Percentiles rank a stretch among this genome's conserved stretches.
phyloP scores from a whole-genome alignment of 23 tunicate species.

The Halocynthia roretzi region DNA sequence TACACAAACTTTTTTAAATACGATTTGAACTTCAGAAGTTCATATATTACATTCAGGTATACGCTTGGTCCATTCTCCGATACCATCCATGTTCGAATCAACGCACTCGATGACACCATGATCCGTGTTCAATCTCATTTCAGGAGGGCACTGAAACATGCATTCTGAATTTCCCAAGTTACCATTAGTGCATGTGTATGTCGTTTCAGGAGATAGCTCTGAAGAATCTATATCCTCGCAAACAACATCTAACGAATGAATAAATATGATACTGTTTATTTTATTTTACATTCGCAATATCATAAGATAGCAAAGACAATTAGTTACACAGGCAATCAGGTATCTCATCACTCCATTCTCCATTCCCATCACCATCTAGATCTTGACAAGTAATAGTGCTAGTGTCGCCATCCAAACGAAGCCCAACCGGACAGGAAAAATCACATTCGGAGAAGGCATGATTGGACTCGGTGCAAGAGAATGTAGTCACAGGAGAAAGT shows the following conservation, averaged over 20 bases:
- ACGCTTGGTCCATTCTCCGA: conserved; percentile 15
- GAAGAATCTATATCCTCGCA: conserved; percentile 14
- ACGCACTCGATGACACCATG: neutral
- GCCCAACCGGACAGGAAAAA: conserved; percentile 9
- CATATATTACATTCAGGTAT: conserved; percentile 4
- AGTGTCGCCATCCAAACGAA: neutral
- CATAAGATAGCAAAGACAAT: neutral
- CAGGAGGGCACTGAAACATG: conserved; percentile 1
- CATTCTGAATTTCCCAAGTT: conserved; percentile 16
- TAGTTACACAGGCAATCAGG: conserved; percentile 11
- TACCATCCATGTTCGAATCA: neutral
- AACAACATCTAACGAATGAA: neutral
- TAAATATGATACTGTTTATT: neutral
- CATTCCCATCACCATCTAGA: conserved; percentile 15
- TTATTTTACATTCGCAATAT: neutral
- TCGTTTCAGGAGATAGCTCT: conserved; percentile 2
- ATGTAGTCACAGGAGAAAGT: conserved; percentile 3
- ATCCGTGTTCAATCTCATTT: conserved; percentile 1
- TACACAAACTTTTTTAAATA: too few relatives aligned
- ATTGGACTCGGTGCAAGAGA: conserved; percentile 15
- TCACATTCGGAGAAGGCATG: conserved; percentile 10
- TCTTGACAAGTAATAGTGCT: conserved; percentile 6
- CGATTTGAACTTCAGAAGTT: too few relatives aligned
- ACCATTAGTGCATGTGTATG: conserved; percentile 9
- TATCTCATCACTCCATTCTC: conserved; percentile 6